These are phyloP conservation scores for Drosophila mulleri DNA, from an alignment of 2,888 invertebrate genomes.

Conservation along the genomic window DNA sequence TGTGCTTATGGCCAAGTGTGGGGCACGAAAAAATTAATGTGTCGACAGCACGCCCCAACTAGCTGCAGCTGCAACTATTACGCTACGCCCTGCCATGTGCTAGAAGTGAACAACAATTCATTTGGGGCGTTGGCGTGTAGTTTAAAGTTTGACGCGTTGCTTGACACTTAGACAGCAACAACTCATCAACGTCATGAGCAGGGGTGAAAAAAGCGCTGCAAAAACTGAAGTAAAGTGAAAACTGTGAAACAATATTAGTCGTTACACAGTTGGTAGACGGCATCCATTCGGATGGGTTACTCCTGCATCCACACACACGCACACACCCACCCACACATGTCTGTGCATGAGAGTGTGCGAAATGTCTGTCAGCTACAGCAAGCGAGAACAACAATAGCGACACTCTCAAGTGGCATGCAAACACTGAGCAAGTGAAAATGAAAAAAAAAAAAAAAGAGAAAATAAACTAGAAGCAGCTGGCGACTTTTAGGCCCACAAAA, in stretches of 20 bases:
- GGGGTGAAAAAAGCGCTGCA: conserved; percentile 25
- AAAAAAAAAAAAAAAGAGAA: conserved; percentile 18
- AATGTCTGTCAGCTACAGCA: conserved; percentile 46
- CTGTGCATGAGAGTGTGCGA: conserved; percentile 19
- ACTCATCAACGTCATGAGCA: conserved; percentile 79
- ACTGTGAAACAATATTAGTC: conserved; percentile 75
- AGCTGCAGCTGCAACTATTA: neutral
- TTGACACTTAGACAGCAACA: conserved; percentile 81
- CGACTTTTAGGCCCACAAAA: conserved; percentile 34
- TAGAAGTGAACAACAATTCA: conserved; percentile 62
- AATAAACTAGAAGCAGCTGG: conserved; percentile 25
- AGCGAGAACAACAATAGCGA: conserved; percentile 24
- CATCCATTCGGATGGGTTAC: conserved; percentile 28
- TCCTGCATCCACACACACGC: conserved; percentile 23
- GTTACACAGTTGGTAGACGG: conserved; percentile 36
- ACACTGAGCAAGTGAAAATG: neutral
- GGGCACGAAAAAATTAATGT: conserved; percentile 63
- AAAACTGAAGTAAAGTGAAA: conserved; percentile 56
- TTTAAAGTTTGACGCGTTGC: conserved; percentile 81
- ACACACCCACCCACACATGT: too few species aligned
- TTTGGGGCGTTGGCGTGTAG: conserved; percentile 75
- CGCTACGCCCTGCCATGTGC: neutral
- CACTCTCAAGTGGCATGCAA: conserved; percentile 35
- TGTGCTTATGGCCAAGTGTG: conserved; percentile 7
- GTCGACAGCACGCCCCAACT: conserved; percentile 58